These are phyloP conservation scores for Phocides pigmalion DNA, from an alignment of 1,140 invertebrate species.

Conservation along the genomic window DNA sequence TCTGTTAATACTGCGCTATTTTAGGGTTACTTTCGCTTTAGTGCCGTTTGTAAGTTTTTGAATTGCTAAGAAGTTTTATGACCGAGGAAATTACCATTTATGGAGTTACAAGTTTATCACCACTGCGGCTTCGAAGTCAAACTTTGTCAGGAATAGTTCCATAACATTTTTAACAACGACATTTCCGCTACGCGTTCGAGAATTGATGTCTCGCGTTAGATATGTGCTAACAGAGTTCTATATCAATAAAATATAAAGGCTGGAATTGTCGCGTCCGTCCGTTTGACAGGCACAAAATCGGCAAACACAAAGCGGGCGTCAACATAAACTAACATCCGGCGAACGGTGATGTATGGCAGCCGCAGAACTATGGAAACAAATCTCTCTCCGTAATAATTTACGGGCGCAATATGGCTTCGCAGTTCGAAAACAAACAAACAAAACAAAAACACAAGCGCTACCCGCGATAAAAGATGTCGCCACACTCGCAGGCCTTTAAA, in stretches of 20 bases:
- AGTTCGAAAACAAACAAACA: slow-evolving; percentile 73
- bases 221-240: slow-evolving; percentile 43
- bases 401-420: slow-evolving; percentile 74
- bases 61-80: neutral
- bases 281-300: slow-evolving; percentile 71
- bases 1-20: slow-evolving; percentile 35
- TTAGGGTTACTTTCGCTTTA: slow-evolving; percentile 24
- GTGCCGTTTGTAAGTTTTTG: slow-evolving; percentile 2
- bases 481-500: slow-evolving; percentile 67
- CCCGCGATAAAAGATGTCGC: slow-evolving; percentile 79
- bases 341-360: slow-evolving; percentile 77
- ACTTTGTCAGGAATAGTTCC: neutral
- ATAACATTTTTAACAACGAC: slow-evolving; percentile 13
- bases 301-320: slow-evolving; percentile 72
- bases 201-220: slow-evolving; percentile 30
- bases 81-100: neutral
- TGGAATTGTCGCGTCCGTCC: slow-evolving; percentile 63
- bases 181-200: slow-evolving; percentile 7
- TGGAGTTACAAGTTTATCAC: too few species aligned
- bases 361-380: slow-evolving; percentile 81
- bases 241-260: slow-evolving; percentile 61
- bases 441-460: slow-evolving; percentile 73
- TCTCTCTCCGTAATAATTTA: slow-evolving; percentile 79
- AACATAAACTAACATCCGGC: slow-evolving; percentile 79
- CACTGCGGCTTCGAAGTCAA: too few species aligned